Percentiles rank a stretch among this genome's conserved stretches.
Conservation (phyloP, 1,140 invertebrate species). For the Orius laevigatus region DNA sequence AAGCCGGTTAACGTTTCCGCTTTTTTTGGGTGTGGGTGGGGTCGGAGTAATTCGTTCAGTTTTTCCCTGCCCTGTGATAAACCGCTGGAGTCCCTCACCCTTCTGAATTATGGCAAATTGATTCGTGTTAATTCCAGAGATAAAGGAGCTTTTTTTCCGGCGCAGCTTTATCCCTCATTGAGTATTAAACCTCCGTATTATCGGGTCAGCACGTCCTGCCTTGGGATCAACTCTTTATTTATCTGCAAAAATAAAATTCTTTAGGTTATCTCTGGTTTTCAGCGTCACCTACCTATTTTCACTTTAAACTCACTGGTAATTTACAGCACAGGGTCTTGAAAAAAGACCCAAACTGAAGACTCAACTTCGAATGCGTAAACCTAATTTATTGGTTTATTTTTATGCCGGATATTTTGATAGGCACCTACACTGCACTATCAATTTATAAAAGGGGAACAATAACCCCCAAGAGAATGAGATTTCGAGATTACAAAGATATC, state of each 20-base stretch:
- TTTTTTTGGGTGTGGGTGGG: neutral
- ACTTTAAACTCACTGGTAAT: no score
- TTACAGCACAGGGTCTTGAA: no score
- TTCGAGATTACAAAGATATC: slow-evolving; percentile 2
- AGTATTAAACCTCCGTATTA: slow-evolving; percentile 1
- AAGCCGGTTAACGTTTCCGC: neutral
- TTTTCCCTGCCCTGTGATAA: neutral
- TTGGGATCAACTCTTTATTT: no score
- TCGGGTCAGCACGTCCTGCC: neutral
- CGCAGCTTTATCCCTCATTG: neutral
- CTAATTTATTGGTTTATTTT: no score
- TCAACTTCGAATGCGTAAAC: no score
- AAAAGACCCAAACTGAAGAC: no score
- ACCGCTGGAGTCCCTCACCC: neutral
- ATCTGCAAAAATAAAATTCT: no score
- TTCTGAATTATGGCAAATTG: slow-evolving; percentile 4
- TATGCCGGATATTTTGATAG: no score
- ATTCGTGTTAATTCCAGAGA: slow-evolving; percentile 1
- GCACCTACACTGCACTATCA: no score
- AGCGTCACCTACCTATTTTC: no score
- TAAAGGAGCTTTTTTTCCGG: neutral
- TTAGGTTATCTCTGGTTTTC: no score
- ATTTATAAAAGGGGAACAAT: neutral
- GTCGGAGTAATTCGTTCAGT: neutral
- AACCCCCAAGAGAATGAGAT: neutral